phyloP scores from a whole-genome alignment of 2,888 invertebrate species.

The Netelia fuscicornis region DNA sequence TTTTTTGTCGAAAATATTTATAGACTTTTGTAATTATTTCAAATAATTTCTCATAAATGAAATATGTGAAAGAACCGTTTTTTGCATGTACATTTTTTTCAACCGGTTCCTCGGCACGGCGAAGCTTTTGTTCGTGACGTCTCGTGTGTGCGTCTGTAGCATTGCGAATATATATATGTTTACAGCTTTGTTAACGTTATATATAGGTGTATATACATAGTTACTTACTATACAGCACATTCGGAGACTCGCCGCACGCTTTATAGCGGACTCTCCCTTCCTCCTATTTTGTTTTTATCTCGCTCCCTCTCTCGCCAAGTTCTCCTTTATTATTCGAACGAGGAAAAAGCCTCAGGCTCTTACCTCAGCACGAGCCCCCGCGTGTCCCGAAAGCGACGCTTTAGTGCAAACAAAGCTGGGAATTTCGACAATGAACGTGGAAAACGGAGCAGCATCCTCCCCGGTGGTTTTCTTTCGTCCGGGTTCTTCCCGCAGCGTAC shows the following conservation, averaged over 20 bases:
- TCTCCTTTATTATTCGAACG: constrained; percentile 62
- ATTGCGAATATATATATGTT: constrained; percentile 1
- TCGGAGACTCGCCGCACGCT: constrained; percentile 48
- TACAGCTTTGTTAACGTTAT: not conserved
- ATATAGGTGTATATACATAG: constrained; percentile 1
- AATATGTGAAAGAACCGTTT: constrained; percentile 2
- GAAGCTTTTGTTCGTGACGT: constrained; percentile 1
- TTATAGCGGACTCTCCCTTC: constrained; percentile 14
- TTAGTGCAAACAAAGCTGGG: constrained; percentile 67
- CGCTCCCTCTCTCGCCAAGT: constrained; percentile 19
- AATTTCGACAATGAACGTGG: constrained; percentile 67
- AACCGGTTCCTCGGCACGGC: constrained; percentile 18
- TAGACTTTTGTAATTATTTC: not conserved
- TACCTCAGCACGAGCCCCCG: constrained; percentile 1
- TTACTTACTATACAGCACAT: constrained; percentile 21
- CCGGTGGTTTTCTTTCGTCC: constrained; percentile 28
- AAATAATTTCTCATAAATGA: not conserved
- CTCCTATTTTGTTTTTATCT: constrained; percentile 3
- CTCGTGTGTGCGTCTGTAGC: constrained; percentile 14
- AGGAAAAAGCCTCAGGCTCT: constrained; percentile 51
- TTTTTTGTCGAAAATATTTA: no score
- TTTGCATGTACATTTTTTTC: constrained; percentile 31
- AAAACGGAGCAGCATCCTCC: constrained; percentile 64
- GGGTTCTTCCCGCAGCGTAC: constrained; percentile 13
- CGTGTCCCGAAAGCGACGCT: constrained; percentile 61